Evolutionary conservation across 2,888 invertebrate species (phyloP).

Genomic region (Ethmia dodecea): DNA sequence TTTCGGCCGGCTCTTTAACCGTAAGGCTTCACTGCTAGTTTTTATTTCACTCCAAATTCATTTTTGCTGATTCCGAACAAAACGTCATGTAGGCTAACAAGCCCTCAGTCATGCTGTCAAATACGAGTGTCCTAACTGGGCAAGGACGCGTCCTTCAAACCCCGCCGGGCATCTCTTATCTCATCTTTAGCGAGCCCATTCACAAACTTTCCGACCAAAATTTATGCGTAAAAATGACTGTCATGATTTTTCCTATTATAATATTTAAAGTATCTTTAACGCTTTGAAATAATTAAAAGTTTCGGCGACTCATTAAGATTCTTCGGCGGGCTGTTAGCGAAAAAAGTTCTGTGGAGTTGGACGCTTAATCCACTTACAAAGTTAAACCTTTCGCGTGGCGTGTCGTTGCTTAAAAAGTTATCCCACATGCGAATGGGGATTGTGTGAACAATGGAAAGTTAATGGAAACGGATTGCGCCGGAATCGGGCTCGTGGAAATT

Average conservation of each 20-base stretch:
- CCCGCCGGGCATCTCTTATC: no score
- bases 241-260: conserved; percentile 41
- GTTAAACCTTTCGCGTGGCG: conserved; percentile 13
- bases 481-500: no score
- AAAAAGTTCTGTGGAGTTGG: conserved; percentile 22
- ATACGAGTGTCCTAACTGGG: no score
- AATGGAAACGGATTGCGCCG: conserved; percentile 16
- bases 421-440: conserved; percentile 3
- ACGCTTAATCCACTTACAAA: conserved; percentile 25
- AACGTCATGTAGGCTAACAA: no score
- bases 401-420: conserved; percentile 24
- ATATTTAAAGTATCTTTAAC: conserved; percentile 43
- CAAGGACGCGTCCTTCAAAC: no score
- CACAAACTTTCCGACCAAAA: no score
- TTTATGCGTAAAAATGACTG: conserved; percentile 33
- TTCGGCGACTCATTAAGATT: conserved; percentile 51
- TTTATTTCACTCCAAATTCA: no score
- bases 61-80: no score
- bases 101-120: no score
- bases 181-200: no score
- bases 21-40: no score
- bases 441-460: conserved; percentile 23
- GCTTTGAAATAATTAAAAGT: conserved; percentile 63
- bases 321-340: conserved; percentile 26
- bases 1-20: no score